phyloP scores from a whole-genome alignment of 1,140 invertebrate genomes.

The Drosophila guanche region DNA sequence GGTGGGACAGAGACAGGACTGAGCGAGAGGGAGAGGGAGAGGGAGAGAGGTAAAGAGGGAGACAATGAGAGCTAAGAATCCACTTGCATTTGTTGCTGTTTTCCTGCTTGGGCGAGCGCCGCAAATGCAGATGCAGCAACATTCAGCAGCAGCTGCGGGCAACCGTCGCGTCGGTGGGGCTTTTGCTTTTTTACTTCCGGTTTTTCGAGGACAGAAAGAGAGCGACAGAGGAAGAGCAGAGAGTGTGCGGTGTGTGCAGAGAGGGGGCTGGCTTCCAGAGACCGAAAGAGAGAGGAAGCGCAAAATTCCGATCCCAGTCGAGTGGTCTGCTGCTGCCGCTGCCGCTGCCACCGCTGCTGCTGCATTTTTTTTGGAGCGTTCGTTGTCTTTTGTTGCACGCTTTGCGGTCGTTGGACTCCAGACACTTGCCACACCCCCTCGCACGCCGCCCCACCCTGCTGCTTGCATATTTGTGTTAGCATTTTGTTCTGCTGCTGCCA shows the following conservation, averaged over 20 bases:
- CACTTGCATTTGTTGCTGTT: conserved; percentile 70
- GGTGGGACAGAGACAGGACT: not conserved
- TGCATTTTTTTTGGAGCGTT: conserved; percentile 54
- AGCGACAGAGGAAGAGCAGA: conserved; percentile 31
- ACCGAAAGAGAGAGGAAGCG: conserved; percentile 18
- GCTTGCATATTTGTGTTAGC: conserved; percentile 35
- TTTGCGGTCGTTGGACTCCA: conserved; percentile 74
- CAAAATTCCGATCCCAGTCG: conserved; percentile 57
- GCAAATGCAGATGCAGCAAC: conserved; percentile 77
- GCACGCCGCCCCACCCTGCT: conserved; percentile 5
- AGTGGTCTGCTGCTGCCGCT: conserved; percentile 60
- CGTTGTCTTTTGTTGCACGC: conserved; percentile 59
- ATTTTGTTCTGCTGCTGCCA: conserved; percentile 41
- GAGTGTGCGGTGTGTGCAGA: conserved; percentile 3
- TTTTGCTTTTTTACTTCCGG: conserved; percentile 69
- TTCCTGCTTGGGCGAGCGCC: conserved; percentile 70
- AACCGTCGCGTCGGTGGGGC: too few relatives aligned
- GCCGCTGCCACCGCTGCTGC: conserved; percentile 26
- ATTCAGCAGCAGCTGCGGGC: conserved; percentile 32
- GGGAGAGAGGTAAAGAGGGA: not conserved
- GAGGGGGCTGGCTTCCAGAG: conserved; percentile 8
- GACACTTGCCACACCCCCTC: conserved; percentile 24
- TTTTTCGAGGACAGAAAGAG: conserved; percentile 15
- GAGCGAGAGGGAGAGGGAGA: not conserved
- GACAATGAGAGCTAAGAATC: conserved; percentile 45